Conservation (phyloP, 2,797 vertebrate genomes). For the Anguilla megastoma region DNA sequence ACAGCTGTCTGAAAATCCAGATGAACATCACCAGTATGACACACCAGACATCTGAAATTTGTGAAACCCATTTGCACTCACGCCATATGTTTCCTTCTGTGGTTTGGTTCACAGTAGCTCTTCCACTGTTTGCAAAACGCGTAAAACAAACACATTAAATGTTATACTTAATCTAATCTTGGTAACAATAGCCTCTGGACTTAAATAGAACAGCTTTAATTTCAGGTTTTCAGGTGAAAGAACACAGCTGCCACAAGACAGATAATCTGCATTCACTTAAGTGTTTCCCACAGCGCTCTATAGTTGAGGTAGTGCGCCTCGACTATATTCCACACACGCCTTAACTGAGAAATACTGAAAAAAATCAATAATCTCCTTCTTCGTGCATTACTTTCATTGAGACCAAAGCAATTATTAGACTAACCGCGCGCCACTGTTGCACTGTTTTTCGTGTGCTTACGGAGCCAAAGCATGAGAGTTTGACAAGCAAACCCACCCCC, state of each 20-base stretch:
- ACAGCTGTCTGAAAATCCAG: neutral
- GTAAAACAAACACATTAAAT: neutral
- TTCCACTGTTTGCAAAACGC: neutral
- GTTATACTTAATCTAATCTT: neutral
- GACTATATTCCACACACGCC: neutral
- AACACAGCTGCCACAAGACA: neutral
- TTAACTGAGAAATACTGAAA: neutral
- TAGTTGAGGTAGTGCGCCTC: neutral
- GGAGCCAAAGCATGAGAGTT: neutral
- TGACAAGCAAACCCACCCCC: too few species aligned
- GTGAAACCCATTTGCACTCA: neutral
- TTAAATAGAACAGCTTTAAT: neutral
- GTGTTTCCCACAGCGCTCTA: neutral
- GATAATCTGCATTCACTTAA: neutral
- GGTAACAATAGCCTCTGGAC: neutral
- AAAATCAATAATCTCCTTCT: neutral
- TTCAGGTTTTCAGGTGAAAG: neutral
- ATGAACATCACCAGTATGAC: neutral
- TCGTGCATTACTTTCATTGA: neutral
- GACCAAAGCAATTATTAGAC: neutral
- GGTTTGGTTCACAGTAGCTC: neutral
- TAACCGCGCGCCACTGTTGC: neutral
- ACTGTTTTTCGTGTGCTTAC: neutral
- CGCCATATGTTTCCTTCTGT: neutral
- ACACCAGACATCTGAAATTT: neutral